Evolutionary conservation across 2,113 vertebrate genomes (phyloP).

Genomic region (Melanerpes aurifrons): DNA sequence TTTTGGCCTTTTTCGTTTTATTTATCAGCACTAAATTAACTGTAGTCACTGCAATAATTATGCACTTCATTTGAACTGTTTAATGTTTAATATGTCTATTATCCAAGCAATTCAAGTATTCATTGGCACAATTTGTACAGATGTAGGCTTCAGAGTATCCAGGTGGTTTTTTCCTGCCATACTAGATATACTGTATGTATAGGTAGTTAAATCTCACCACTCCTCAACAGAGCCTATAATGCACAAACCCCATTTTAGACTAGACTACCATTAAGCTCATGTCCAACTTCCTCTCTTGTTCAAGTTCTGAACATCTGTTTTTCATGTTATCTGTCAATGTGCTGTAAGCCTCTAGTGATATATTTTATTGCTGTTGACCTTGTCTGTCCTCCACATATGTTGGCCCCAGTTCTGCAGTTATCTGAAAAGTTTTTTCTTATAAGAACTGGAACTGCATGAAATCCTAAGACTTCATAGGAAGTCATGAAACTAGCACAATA

Average conservation of each 20-base stretch:
- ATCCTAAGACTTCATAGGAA: background rate
- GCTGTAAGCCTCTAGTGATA: background rate
- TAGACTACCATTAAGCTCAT: background rate
- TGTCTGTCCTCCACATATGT: background rate
- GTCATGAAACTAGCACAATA: background rate
- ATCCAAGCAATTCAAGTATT: background rate
- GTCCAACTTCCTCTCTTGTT: background rate
- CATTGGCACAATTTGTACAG: background rate
- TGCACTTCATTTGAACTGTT: background rate
- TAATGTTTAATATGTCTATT: background rate
- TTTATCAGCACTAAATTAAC: background rate
- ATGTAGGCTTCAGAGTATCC: background rate
- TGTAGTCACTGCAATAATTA: background rate
- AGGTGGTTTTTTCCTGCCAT: background rate
- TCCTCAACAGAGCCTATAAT: background rate
- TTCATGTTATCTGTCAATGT: slow-evolving; percentile 5
- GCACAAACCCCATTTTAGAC: background rate
- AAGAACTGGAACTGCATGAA: background rate
- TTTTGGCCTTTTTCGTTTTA: background rate
- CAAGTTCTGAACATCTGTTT: slow-evolving; percentile 26
- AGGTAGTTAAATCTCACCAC: background rate
- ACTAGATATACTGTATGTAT: background rate
- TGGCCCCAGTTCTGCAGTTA: background rate
- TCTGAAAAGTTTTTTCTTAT: background rate
- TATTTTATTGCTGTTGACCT: slow-evolving; percentile 20